Conservation (phyloP, 64 coral and sea anemone genomes). For the Pachyseris speciosa region DNA sequence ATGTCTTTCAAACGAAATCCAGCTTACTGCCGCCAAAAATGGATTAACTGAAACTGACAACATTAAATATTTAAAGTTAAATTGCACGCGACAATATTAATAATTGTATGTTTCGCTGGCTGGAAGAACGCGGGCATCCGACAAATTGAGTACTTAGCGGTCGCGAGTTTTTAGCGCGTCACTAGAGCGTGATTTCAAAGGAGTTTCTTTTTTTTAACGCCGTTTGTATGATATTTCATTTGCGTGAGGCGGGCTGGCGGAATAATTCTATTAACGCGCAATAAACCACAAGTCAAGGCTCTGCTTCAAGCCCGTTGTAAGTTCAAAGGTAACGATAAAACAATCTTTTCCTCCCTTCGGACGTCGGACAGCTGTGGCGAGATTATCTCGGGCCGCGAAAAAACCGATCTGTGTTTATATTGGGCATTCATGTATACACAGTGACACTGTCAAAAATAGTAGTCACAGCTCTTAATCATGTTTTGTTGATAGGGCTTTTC, state of each 20-base stretch:
- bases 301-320: not conserved
- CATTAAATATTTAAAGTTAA: slow-evolving; percentile 39
- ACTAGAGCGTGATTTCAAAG: slow-evolving; percentile 17
- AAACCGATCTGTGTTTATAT: slow-evolving; percentile 35
- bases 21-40: slow-evolving; percentile 22
- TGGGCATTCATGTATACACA: not conserved
- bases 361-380: not conserved
- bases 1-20: slow-evolving; percentile 35
- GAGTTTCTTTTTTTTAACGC: not conserved
- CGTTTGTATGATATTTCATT: slow-evolving; percentile 4
- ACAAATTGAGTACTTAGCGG: not conserved
- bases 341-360: not conserved
- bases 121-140: not conserved
- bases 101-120: not conserved
- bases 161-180: not conserved
- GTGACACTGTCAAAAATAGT: slow-evolving; percentile 17
- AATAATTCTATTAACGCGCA: slow-evolving; percentile 11
- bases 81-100: slow-evolving; percentile 38
- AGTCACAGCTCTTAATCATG: slow-evolving; percentile 13
- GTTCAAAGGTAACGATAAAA: not conserved
- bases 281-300: not conserved
- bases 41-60: slow-evolving; percentile 46
- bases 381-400: slow-evolving; percentile 8
- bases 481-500: slow-evolving; percentile 44
- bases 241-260: slow-evolving; percentile 3